Percentiles rank a stretch among this genome's conserved stretches.
These are phyloP conservation scores for Platyura marginata DNA, from an alignment of 1,140 invertebrate species.

Conservation along the genomic window DNA sequence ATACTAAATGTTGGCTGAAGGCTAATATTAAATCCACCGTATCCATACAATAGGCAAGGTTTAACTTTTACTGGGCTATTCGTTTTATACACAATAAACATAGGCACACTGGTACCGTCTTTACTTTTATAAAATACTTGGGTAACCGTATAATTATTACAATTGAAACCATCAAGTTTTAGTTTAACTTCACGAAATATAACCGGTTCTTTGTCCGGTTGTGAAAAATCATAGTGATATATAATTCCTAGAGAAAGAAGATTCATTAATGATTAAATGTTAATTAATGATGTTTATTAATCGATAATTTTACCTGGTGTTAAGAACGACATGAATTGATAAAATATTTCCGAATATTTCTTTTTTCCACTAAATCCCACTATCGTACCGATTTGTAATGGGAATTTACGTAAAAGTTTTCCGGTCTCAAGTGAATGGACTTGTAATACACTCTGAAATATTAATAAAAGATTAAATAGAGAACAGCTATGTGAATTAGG, in stretches of 20 bases:
- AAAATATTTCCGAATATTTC: constrained; percentile 80
- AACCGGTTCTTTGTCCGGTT: constrained; percentile 38
- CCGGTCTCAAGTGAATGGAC: constrained; percentile 62
- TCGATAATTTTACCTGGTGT: constrained; percentile 71
- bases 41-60: constrained; percentile 83
- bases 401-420: constrained; percentile 46
- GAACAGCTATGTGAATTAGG: too few relatives aligned
- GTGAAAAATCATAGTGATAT: constrained; percentile 67
- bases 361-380: constrained; percentile 68
- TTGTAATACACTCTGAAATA: constrained; percentile 61
- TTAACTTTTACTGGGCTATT: constrained; percentile 38
- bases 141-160: constrained; percentile 58
- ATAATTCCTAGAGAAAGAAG: constrained; percentile 66
- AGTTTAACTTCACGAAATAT: constrained; percentile 45
- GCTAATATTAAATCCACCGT: constrained; percentile 93
- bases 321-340: constrained; percentile 84
- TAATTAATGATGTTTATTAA: too few relatives aligned
- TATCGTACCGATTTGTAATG: constrained; percentile 74
- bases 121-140: constrained; percentile 91
- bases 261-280: too few relatives aligned
- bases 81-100: constrained; percentile 87
- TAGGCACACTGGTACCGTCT: constrained; percentile 90
- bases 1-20: constrained; percentile 73
- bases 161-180: constrained; percentile 67
- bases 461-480: too few relatives aligned